Percentiles rank a stretch among this genome's conserved stretches.
phyloP scores from a whole-genome alignment of 2,113 vertebrate genomes.

The Pitta sordida region DNA sequence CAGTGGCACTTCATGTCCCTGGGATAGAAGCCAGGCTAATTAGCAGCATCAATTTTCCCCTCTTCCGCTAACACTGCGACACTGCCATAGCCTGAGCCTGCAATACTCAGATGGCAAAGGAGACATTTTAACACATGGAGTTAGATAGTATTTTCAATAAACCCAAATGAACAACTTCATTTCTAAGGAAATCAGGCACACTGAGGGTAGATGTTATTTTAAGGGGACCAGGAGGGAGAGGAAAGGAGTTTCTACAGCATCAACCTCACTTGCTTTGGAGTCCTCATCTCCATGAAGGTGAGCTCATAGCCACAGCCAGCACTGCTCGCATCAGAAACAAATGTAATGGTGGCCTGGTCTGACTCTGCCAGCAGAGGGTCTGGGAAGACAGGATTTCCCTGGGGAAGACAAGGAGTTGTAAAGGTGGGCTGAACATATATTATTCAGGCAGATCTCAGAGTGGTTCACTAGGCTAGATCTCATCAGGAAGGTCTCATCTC shows the following conservation, averaged over 20 bases:
- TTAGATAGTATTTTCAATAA: neutral
- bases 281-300: neutral
- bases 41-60: constrained; percentile 37
- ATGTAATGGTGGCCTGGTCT: neutral
- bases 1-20: constrained; percentile 30
- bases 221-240: neutral
- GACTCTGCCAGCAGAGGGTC: neutral
- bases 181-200: neutral
- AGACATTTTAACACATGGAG: neutral
- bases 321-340: neutral
- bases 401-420: neutral
- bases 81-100: neutral
- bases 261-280: neutral
- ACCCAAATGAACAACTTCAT: neutral
- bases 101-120: neutral
- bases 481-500: neutral
- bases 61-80: neutral
- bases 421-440: neutral
- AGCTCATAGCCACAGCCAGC: neutral
- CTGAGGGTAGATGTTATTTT: neutral
- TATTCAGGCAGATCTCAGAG: neutral
- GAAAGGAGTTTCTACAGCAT: neutral
- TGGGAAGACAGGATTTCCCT: neutral
- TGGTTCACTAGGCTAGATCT: neutral
- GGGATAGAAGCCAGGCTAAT: constrained; percentile 46